These are phyloP conservation scores for Acronicta psi DNA, from an alignment of 2,888 invertebrate genomes.

Conservation along the genomic window DNA sequence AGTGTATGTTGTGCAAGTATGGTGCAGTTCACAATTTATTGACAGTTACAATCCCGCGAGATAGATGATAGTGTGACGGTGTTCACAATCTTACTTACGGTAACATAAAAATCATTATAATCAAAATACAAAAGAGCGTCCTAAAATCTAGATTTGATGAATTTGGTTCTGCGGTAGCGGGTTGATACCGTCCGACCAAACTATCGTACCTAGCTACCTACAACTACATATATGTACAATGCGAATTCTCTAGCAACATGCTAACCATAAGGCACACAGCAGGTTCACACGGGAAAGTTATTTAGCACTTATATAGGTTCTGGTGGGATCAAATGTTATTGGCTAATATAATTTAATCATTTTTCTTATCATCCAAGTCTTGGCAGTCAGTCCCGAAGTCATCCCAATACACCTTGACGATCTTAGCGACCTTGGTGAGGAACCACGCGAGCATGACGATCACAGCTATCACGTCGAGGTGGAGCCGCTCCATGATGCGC, in stretches of 20 bases:
- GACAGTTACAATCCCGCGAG: no score
- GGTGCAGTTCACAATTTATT: no score
- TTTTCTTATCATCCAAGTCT: slow-evolving; percentile 55
- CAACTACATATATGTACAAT: no score
- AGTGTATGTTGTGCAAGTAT: no score
- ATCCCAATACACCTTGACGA: slow-evolving; percentile 63
- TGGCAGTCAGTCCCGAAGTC: slow-evolving; percentile 47
- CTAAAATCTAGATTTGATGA: no score
- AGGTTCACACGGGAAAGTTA: neutral
- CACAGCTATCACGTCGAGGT: slow-evolving; percentile 64
- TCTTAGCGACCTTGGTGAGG: slow-evolving; percentile 65
- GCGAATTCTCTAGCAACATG: neutral
- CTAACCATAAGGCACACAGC: neutral
- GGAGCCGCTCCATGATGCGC: slow-evolving; percentile 56
- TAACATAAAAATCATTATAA: no score
- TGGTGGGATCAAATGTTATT: neutral
- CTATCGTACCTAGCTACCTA: no score
- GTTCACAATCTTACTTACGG: no score
- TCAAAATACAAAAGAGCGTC: no score
- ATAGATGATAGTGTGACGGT: no score
- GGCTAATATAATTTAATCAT: slow-evolving; percentile 43
- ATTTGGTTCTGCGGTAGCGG: no score
- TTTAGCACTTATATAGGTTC: neutral
- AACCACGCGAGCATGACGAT: slow-evolving; percentile 67
- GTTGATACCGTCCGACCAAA: no score